Conservation (phyloP, 23 tunicate species). For the Halocynthia aurantium region DNA sequence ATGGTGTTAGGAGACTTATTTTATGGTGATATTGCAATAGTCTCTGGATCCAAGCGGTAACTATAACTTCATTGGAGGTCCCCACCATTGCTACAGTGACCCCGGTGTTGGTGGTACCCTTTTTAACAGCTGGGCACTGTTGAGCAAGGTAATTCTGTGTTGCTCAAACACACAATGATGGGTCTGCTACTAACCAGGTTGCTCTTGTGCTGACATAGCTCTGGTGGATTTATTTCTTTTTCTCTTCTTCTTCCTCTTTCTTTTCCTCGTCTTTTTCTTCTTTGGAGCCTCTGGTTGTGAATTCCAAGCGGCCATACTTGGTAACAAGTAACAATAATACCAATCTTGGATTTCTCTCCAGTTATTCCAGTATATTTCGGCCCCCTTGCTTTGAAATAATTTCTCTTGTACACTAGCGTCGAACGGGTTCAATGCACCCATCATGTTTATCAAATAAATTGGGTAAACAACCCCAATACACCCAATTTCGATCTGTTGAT, state of each 20-base stretch:
- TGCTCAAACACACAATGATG: not conserved
- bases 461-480: too few relatives aligned
- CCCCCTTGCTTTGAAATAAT: slow-evolving; percentile 17
- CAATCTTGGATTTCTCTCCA: slow-evolving; percentile 7
- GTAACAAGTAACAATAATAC: slow-evolving; percentile 14
- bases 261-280: not conserved
- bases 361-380: slow-evolving; percentile 18
- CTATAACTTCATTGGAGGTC: too few relatives aligned
- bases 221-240: not conserved
- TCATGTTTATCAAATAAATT: too few relatives aligned
- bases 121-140: too few relatives aligned
- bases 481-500: too few relatives aligned
- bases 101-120: too few relatives aligned
- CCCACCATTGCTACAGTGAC: too few relatives aligned
- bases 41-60: too few relatives aligned
- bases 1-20: too few relatives aligned
- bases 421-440: not conserved
- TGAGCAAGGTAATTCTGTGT: too few relatives aligned
- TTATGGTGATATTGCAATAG: too few relatives aligned
- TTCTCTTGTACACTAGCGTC: not conserved
- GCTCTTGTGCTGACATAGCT: not conserved
- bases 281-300: not conserved
- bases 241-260: not conserved
- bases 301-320: slow-evolving; percentile 4
- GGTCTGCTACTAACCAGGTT: not conserved